A percentile compares a stretch with the other conserved stretches of the same genome.
These are phyloP conservation scores for Aplysina aerophoba DNA, from an alignment of 37 sponge, comb jelly and placozoan genomes.

Conservation along the genomic window DNA sequence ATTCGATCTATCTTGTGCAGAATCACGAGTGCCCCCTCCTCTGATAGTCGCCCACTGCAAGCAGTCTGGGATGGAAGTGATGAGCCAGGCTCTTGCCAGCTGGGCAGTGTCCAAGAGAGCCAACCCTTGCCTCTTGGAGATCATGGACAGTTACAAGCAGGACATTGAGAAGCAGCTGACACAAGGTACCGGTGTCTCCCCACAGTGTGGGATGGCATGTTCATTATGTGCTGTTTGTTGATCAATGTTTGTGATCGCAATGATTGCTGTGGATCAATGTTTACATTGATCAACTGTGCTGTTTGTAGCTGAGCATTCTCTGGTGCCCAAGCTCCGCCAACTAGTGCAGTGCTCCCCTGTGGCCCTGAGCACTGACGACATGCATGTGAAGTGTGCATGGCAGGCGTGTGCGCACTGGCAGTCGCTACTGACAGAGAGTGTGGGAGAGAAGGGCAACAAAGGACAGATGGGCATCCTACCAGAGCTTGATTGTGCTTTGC, in stretches of 20 bases:
- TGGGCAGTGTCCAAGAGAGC: background rate
- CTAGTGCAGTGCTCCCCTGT: conserved; percentile 20
- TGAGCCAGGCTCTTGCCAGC: conserved; percentile 1
- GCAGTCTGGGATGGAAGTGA: background rate
- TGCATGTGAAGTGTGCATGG: conserved; percentile 28
- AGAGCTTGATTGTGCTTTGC: background rate
- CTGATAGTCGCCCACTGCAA: background rate
- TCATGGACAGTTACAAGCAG: conserved; percentile 11
- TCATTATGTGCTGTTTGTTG: too few relatives aligned
- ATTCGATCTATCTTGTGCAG: background rate
- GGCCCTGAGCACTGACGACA: background rate
- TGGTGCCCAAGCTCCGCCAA: conserved; percentile 1
- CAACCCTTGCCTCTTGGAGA: background rate
- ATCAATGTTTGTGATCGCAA: too few relatives aligned
- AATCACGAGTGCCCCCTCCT: background rate
- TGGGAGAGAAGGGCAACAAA: too few relatives aligned
- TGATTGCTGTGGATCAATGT: conserved; percentile 8
- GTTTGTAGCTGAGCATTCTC: background rate
- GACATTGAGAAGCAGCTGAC: conserved; percentile 8
- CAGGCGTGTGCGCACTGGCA: conserved; percentile 11
- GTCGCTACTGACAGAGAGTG: too few relatives aligned
- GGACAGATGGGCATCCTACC: background rate
- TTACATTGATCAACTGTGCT: background rate
- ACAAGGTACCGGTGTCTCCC: background rate
- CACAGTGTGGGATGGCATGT: too few relatives aligned